Conservation (phyloP, 2,888 invertebrate species). For the Melinopterus prodromus region DNA sequence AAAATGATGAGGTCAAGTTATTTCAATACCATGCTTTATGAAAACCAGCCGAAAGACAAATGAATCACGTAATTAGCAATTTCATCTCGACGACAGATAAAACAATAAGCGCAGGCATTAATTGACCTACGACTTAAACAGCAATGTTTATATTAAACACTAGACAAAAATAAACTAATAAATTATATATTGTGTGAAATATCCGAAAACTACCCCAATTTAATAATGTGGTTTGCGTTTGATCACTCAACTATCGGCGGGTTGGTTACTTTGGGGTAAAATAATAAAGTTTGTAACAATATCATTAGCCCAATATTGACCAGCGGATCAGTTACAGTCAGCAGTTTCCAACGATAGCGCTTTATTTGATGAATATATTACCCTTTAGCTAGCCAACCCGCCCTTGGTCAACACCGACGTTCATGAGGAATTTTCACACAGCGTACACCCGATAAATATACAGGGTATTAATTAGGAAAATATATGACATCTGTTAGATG, state of each 20-base stretch:
- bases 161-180: too few relatives aligned
- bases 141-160: too few relatives aligned
- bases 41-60: too few relatives aligned
- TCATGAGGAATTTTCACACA: background rate
- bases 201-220: background rate
- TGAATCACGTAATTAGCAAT: too few relatives aligned
- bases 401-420: slow-evolving; percentile 20
- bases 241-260: background rate
- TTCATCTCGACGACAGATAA: background rate
- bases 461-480: slow-evolving; percentile 16
- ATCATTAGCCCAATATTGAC: slow-evolving; percentile 14
- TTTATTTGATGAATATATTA: slow-evolving; percentile 14
- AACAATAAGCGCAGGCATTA: background rate
- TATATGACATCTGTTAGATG: too few relatives aligned
- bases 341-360: slow-evolving; percentile 12
- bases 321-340: slow-evolving; percentile 14
- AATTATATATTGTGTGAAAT: too few relatives aligned
- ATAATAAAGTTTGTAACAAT: slow-evolving; percentile 4
- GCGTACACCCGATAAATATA: background rate
- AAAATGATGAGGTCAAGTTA: background rate
- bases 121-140: too few relatives aligned
- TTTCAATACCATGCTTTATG: background rate
- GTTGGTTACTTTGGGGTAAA: background rate
- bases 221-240: background rate
- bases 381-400: slow-evolving; percentile 12